Percentiles rank a stretch among this genome's conserved stretches.
These are phyloP conservation scores for Silurus asotus DNA, from an alignment of 2,113 vertebrate genomes.

Conservation along the genomic window DNA sequence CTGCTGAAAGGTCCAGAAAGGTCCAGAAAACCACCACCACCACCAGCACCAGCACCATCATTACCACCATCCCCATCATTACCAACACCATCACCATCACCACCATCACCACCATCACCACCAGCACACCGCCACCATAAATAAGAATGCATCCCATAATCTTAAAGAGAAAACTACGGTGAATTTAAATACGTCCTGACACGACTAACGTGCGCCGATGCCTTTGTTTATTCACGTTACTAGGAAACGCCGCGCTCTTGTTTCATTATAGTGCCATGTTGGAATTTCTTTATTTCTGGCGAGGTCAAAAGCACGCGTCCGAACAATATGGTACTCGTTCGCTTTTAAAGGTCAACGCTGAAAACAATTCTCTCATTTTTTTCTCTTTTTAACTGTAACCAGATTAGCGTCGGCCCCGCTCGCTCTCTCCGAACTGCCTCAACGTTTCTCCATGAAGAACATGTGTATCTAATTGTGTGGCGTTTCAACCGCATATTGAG, in stretches of 20 bases:
- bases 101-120: too few relatives aligned
- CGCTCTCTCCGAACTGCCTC: not conserved
- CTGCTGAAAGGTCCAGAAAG: too few relatives aligned
- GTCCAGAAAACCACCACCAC: too few relatives aligned
- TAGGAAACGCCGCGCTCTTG: not conserved
- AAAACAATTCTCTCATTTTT: not conserved
- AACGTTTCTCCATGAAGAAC: conserved; percentile 17
- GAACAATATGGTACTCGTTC: not conserved
- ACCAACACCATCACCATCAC: too few relatives aligned
- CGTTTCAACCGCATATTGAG: not conserved
- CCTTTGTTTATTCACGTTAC: not conserved
- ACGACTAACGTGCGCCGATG: not conserved
- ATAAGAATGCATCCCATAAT: not conserved
- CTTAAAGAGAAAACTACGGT: too few relatives aligned
- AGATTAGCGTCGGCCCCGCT: conserved; percentile 6
- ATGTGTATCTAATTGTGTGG: conserved; percentile 14
- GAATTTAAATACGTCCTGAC: not conserved
- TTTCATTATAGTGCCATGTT: not conserved
- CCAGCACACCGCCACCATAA: too few relatives aligned
- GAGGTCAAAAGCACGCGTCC: not conserved
- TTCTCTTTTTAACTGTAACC: not conserved
- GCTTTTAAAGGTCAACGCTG: conserved; percentile 21
- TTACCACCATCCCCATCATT: too few relatives aligned
- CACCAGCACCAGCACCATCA: too few relatives aligned
- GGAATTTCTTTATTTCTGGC: not conserved